Evolutionary conservation across 2,888 invertebrate species (phyloP).

Genomic region (Steinernema hermaphroditum): DNA sequence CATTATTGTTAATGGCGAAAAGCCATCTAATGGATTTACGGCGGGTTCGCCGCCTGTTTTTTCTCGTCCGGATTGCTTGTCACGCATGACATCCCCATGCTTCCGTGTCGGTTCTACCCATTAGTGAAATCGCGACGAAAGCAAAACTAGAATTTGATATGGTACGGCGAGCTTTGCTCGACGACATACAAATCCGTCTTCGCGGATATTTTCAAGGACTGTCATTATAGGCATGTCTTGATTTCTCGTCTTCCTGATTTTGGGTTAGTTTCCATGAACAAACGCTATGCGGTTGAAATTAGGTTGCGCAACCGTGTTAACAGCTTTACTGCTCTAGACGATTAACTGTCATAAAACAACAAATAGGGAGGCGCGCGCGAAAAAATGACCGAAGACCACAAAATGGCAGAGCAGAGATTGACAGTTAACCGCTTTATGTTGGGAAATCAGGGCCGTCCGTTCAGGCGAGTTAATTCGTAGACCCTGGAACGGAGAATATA

Average conservation of each 20-base stretch:
- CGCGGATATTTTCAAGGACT: neutral
- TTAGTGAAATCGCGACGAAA: slow-evolving; percentile 11
- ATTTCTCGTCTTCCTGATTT: too few species aligned
- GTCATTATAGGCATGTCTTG: neutral
- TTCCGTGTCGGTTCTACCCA: neutral
- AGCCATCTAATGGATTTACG: too few species aligned
- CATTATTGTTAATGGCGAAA: too few species aligned
- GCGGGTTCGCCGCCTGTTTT: too few species aligned
- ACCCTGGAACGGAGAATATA: too few species aligned
- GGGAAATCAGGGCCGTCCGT: too few species aligned
- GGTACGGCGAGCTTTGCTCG: neutral
- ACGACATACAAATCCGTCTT: slow-evolving; percentile 19
- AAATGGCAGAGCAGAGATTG: too few species aligned
- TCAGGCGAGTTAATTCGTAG: too few species aligned
- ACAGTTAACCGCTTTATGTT: too few species aligned
- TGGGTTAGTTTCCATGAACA: too few species aligned
- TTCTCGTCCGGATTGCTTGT: too few species aligned
- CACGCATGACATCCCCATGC: too few species aligned
- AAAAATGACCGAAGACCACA: neutral
- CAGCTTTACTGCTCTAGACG: neutral
- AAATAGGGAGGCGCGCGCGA: slow-evolving; percentile 15
- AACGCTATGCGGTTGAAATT: slow-evolving; percentile 5
- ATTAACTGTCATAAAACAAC: slow-evolving; percentile 15
- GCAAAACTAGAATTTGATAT: neutral
- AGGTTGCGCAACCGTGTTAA: slow-evolving; percentile 21